Evolutionary conservation across 2,113 vertebrate genomes (phyloP), one percentile per base, ranked within the genome.

Genomic region (Actinemys pallida): DNA sequence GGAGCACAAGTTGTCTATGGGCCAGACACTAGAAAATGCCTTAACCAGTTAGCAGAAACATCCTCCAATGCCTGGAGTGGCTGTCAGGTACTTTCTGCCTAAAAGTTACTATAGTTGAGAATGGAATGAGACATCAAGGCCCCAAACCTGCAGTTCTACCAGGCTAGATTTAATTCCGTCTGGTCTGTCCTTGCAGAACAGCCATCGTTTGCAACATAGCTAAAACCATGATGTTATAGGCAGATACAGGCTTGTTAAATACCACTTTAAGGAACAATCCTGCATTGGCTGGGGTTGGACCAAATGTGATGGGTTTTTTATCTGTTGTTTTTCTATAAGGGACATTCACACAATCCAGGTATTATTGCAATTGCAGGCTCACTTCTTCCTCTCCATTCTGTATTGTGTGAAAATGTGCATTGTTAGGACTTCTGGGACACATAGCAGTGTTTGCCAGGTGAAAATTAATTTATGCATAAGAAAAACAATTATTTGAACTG

Each of bases 341-440:
- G 76, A 35, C 25, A n/a, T 29, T 49, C 1, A 1, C 39, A 65
- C 11, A 52, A 10, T 29, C 22, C 91, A 59, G 81, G 19, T 75
- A 72, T 72, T 20, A 39, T 39, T 72, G 65, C 7, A 22, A 10
- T 12, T 10, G 31, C 0, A 8, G 13, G 19, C 27, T 52, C 50
- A 6, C 3, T 31, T 84, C 78, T 84, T 19, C 45, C 1, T 0
- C 10, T 76, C 22, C 22, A 45, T 47, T 13, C 10, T 24, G 24
- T 47, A 4, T 69, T 4, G 3, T 54, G 39, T 19, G 11, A 10
- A 19, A 16, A 0, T 3, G 17, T 42, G 65, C 59, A n/a, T 80
- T 69, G 31, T 84, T 49, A 69, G 0, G 0, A 57, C 78, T 12
- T 65, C 31, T 5, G 20, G 3, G 50, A 50, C 39, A 14, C 0